phyloP scores from a whole-genome alignment of 2,797 vertebrate species.

The Muraenolepis orangiensis region DNA sequence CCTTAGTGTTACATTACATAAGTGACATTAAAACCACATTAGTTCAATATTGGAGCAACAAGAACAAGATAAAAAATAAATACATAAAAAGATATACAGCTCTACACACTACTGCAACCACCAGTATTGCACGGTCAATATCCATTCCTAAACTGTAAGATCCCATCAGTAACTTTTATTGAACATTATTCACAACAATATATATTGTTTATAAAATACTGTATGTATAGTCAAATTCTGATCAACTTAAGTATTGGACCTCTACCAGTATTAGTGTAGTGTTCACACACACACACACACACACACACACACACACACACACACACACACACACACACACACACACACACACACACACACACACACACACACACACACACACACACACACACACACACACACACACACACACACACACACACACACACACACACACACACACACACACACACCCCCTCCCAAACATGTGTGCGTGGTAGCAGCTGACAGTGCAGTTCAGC shows the following conservation, averaged over 20 bases:
- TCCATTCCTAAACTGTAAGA: neutral
- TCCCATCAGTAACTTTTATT: neutral
- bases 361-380: constrained; percentile 18
- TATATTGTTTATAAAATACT: neutral
- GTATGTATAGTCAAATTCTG: neutral
- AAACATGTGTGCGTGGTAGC: neutral
- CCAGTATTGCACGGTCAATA: neutral
- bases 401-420: constrained; percentile 13
- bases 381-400: constrained; percentile 15
- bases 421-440: constrained; percentile 17
- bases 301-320: constrained; percentile 14
- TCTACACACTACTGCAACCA: neutral
- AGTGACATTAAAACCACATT: neutral
- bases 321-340: constrained; percentile 14
- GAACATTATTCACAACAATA: neutral
- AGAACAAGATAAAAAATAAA: neutral
- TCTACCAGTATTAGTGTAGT: neutral
- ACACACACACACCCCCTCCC: constrained; percentile 10
- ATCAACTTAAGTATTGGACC: neutral
- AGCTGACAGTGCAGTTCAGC: constrained; percentile 44
- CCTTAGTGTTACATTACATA: neutral
- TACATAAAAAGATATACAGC: neutral
- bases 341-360: constrained; percentile 14
- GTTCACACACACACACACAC: constrained; percentile 18
- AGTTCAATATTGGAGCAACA: neutral